phyloP scores from a whole-genome alignment of 2,113 vertebrate species.

The Oncorhynchus masou region DNA sequence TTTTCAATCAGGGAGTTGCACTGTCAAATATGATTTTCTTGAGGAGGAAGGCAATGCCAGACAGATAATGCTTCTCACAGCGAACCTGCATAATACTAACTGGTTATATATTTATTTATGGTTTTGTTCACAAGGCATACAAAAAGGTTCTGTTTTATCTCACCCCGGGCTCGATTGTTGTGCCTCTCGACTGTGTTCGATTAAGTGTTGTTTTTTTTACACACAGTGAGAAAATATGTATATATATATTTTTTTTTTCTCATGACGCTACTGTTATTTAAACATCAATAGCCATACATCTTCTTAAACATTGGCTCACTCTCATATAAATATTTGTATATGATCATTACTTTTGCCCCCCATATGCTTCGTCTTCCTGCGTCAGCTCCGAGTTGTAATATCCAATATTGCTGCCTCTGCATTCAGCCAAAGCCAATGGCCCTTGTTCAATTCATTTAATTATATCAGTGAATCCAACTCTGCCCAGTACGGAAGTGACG shows the following conservation, averaged over 20 bases:
- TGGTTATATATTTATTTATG: conserved; percentile 65
- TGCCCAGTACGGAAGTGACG: neutral
- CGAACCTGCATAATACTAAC: conserved; percentile 51
- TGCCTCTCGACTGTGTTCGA: conserved; percentile 65
- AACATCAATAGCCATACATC: conserved; percentile 81
- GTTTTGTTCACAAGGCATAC: conserved; percentile 46
- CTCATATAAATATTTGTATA: conserved; percentile 80
- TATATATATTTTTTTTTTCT: conserved; percentile 50
- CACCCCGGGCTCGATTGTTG: conserved; percentile 59
- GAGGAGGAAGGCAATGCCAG: conserved; percentile 42
- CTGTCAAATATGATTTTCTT: conserved; percentile 59
- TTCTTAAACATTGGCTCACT: conserved; percentile 76
- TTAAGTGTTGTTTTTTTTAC: conserved; percentile 45
- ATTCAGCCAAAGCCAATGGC: conserved; percentile 44
- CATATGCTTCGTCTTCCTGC: conserved; percentile 68
- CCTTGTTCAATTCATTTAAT: conserved; percentile 37
- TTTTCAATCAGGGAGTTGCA: conserved; percentile 47
- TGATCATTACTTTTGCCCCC: conserved; percentile 77
- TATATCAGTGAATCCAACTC: conserved; percentile 30
- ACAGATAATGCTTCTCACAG: conserved; percentile 54
- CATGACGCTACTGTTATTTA: conserved; percentile 76
- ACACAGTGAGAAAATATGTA: conserved; percentile 64
- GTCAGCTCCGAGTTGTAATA: conserved; percentile 70
- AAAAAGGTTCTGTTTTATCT: conserved; percentile 51
- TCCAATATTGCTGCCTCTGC: conserved; percentile 75